Percentiles rank a stretch among this genome's conserved stretches.
These are phyloP conservation scores for Podarcis raffonei DNA, from an alignment of 2,113 vertebrate species.

Conservation along the genomic window DNA sequence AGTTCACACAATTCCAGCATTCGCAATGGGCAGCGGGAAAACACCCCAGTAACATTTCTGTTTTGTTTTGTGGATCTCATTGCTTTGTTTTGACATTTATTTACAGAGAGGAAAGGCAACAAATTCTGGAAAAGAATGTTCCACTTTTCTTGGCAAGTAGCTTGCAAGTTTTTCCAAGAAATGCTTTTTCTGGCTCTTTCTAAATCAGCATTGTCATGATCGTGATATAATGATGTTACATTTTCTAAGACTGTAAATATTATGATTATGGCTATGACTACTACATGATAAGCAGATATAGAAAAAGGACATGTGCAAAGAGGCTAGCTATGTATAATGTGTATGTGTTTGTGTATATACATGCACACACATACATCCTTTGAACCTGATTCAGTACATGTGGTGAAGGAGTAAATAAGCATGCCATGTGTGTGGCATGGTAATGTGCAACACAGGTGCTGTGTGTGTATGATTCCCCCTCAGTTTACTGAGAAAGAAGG, in stretches of 20 bases:
- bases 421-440: neutral
- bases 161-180: neutral
- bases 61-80: neutral
- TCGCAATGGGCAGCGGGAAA: neutral
- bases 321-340: neutral
- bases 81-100: conserved; percentile 16
- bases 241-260: neutral
- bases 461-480: neutral
- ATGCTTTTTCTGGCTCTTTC: neutral
- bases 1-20: neutral
- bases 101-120: neutral
- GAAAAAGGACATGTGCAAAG: neutral
- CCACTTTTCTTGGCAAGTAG: neutral
- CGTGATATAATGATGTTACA: neutral
- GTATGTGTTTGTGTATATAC: too few species aligned
- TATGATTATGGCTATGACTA: neutral
- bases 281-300: neutral
- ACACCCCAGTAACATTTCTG: neutral
- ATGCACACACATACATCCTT: neutral
- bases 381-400: neutral
- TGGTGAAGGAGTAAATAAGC: neutral
- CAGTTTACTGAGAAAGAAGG: neutral
- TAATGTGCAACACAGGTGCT: neutral
- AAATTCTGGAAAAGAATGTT: conserved; percentile 10
- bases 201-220: neutral